phyloP scores from a whole-genome alignment of 2,113 vertebrate genomes.

The Rhynchomys soricoides region DNA sequence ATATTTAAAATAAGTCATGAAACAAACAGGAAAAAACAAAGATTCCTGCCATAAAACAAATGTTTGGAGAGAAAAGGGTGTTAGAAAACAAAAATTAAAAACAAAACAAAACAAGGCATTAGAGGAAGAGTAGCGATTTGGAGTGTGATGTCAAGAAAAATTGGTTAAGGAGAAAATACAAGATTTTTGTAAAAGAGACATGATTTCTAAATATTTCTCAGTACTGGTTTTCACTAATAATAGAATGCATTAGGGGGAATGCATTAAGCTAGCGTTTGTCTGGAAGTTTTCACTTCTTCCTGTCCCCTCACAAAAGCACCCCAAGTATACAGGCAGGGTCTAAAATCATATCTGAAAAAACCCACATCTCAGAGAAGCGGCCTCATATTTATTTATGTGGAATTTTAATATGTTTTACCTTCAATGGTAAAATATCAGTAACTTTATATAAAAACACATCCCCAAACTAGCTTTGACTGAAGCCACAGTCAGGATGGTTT shows the following conservation, averaged over 20 bases:
- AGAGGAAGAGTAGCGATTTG: fast-evolving
- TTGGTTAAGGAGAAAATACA: background rate
- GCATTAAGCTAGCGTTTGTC: background rate
- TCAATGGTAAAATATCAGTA: slow-evolving; percentile 26
- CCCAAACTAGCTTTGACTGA: background rate
- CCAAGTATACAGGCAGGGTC: background rate
- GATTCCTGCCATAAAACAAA: slow-evolving; percentile 39
- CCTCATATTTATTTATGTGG: slow-evolving; percentile 2
- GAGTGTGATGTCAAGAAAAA: background rate
- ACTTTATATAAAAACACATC: background rate
- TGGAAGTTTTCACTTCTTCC: background rate
- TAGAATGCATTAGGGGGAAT: background rate
- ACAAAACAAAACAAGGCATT: background rate
- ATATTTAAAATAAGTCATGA: slow-evolving; percentile 28
- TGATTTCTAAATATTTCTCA: slow-evolving; percentile 48
- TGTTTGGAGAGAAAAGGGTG: background rate
- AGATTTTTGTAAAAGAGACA: background rate
- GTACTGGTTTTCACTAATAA: background rate
- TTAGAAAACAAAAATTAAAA: background rate
- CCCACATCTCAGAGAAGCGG: background rate
- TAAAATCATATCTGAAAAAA: slow-evolving; percentile 13
- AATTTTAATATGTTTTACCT: slow-evolving; percentile 5
- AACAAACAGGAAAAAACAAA: slow-evolving; percentile 5
- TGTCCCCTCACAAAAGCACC: background rate
- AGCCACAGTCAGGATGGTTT: background rate